Conservation (phyloP, 1,140 invertebrate genomes). For the Apis laboriosa region DNA sequence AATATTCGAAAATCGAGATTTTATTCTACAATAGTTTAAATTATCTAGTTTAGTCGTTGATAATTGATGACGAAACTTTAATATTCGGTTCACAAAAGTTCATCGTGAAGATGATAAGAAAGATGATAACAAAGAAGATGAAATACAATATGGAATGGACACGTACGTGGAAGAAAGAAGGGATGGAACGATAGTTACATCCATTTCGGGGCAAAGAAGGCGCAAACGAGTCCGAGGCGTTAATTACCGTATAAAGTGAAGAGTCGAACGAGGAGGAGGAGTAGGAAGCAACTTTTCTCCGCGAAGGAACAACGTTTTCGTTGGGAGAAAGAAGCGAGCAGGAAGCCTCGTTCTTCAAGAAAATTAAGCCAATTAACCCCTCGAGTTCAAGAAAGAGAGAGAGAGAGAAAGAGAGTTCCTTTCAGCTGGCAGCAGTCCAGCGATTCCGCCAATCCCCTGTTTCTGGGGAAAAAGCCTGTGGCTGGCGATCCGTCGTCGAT, state of each 20-base stretch:
- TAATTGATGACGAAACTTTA: too few relatives aligned
- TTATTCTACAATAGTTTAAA: too few relatives aligned
- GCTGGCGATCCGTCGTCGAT: not conserved
- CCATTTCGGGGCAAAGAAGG: not conserved
- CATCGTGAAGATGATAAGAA: too few relatives aligned
- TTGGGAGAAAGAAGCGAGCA: constrained; percentile 10
- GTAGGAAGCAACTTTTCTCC: not conserved
- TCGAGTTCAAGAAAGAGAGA: not conserved
- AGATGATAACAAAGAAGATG: too few relatives aligned
- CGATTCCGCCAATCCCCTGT: not conserved
- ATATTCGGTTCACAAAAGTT: too few relatives aligned
- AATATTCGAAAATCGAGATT: too few relatives aligned
- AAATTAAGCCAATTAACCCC: constrained; percentile 49
- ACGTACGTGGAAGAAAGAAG: too few relatives aligned
- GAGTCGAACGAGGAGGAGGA: not conserved
- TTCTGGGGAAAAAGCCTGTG: not conserved
- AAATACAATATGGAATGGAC: too few relatives aligned
- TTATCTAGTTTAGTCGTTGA: too few relatives aligned
- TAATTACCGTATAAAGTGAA: not conserved
- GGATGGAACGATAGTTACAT: too few relatives aligned
- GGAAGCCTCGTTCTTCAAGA: constrained; percentile 26
- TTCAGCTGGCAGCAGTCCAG: constrained; percentile 27
- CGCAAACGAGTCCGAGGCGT: too few relatives aligned
- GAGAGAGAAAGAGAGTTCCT: constrained; percentile 8
- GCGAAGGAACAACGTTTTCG: constrained; percentile 31